Percentiles rank a stretch among this genome's conserved stretches.
Evolutionary conservation across 2,797 vertebrate species (phyloP).

Genomic region (Squalus acanthias): DNA sequence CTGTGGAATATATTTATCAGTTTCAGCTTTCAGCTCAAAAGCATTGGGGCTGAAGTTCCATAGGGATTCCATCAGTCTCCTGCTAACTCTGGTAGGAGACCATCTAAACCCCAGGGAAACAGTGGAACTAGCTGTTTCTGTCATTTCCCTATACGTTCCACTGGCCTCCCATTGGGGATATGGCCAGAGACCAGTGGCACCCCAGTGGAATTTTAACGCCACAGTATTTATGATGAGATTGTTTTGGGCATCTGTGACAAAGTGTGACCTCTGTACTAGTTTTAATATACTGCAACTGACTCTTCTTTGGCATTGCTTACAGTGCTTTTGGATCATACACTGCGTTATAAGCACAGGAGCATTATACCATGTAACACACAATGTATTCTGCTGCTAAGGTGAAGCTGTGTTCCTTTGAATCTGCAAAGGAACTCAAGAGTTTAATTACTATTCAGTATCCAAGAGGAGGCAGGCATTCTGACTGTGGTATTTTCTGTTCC

Average conservation of each 20-base stretch:
- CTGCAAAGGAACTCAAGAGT: background rate
- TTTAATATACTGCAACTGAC: background rate
- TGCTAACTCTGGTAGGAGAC: background rate
- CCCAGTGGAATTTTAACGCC: too few relatives aligned
- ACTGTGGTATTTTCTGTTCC: background rate
- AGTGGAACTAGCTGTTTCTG: background rate
- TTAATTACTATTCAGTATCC: background rate
- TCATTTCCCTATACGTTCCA: background rate
- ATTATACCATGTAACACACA: background rate
- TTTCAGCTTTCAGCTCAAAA: background rate
- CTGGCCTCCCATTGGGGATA: background rate
- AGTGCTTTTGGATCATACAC: background rate
- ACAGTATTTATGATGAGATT: background rate
- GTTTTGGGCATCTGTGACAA: background rate
- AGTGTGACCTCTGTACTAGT: background rate
- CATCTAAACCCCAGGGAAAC: background rate
- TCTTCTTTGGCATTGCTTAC: background rate
- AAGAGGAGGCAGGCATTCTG: slow-evolving; percentile 8
- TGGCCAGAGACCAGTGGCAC: background rate
- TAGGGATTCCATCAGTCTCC: background rate
- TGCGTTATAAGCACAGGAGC: background rate
- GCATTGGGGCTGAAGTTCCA: background rate
- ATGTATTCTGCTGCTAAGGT: background rate
- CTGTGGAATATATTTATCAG: background rate
- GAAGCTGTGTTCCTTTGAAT: background rate